Percentiles rank a stretch among this genome's conserved stretches.
These are phyloP conservation scores for Cosmia trapezina DNA, from an alignment of 2,888 invertebrate genomes.

Conservation along the genomic window DNA sequence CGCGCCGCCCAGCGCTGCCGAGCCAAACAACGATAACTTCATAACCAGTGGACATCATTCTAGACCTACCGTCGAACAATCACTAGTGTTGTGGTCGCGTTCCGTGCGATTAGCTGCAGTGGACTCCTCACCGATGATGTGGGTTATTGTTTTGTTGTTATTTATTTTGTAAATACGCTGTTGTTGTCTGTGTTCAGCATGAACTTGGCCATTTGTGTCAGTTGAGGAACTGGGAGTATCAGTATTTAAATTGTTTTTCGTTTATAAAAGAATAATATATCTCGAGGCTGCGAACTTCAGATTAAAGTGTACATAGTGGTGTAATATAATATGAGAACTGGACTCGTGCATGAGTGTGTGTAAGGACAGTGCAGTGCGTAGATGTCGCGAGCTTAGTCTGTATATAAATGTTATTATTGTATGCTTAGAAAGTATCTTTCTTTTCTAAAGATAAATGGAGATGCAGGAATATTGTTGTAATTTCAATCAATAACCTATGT, in stretches of 20 bases:
- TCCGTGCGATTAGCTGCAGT: slow-evolving; percentile 24
- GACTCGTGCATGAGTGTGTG: slow-evolving; percentile 73
- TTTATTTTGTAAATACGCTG: slow-evolving; percentile 72
- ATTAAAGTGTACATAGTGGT: slow-evolving; percentile 71
- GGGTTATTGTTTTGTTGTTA: slow-evolving; percentile 60
- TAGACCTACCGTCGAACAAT: slow-evolving; percentile 49
- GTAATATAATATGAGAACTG: slow-evolving; percentile 70
- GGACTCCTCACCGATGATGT: slow-evolving; percentile 16
- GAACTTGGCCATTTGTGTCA: slow-evolving; percentile 43
- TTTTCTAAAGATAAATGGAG: slow-evolving; percentile 72
- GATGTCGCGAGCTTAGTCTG: slow-evolving; percentile 84
- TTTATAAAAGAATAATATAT: slow-evolving; percentile 67
- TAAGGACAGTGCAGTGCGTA: slow-evolving; percentile 75
- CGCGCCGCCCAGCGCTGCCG: slow-evolving; percentile 58
- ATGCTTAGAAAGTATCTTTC: slow-evolving; percentile 80
- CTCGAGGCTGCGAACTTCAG: slow-evolving; percentile 70
- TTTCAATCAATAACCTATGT: slow-evolving; percentile 32
- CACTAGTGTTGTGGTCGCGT: slow-evolving; percentile 55
- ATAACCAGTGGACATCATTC: slow-evolving; percentile 22
- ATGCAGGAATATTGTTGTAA: slow-evolving; percentile 60
- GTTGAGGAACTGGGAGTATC: slow-evolving; percentile 62
- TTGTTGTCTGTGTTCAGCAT: slow-evolving; percentile 52
- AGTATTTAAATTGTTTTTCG: slow-evolving; percentile 73
- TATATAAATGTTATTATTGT: slow-evolving; percentile 83
- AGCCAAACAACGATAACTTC: slow-evolving; percentile 19